Evolutionary conservation across 2,888 invertebrate genomes (phyloP), one percentile per base, ranked within the genome.

Genomic region (Ichneumon xanthorius): DNA sequence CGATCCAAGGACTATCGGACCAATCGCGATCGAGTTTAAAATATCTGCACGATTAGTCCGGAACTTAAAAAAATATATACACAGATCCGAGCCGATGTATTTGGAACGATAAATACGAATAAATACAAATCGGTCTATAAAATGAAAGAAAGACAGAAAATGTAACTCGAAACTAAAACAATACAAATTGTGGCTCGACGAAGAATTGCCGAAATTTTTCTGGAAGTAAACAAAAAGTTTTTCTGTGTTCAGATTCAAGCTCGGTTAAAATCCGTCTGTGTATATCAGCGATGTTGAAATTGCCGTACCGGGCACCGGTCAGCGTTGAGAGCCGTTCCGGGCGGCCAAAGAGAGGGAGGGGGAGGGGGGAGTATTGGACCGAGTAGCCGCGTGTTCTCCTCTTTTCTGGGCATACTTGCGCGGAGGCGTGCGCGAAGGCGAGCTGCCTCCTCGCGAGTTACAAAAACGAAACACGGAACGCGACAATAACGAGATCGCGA

Each of bases 401-500:
- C 75, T 75, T 63, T 75, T 63, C 75, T 63, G 75, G 61, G n/a
- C 63, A 45, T 11, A 58, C 58, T 58, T 11, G 26, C 65, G 16
- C 65, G 65, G 33, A 37, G 65, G 65, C 65, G 14, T 45, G 30
- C 26, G 70, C 48, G n/a, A 30, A 26, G 11, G 48, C 26, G 16
- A 50, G 3, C 7, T 37, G 19, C 1, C 14, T 67, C 19, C n/a
- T 37, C 19, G 19, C 4, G 37, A 40, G 70, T 45, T n/a, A 14
- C 55, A 33, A 30, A 61, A 30, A 45, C 33, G 63, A 75, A n/a
- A 70, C 48, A 61, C n/a, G 48, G 16, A 67, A 7, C 40, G 53
- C 30, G 45, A 58, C 22, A 58, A 58, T 26, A 58, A 30, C 19
- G 63, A 45, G 48, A 75, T 53, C 45, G 67, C 70, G 45, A 70